Conservation (phyloP, 2,797 vertebrate species). For the Chrosomus eos region DNA sequence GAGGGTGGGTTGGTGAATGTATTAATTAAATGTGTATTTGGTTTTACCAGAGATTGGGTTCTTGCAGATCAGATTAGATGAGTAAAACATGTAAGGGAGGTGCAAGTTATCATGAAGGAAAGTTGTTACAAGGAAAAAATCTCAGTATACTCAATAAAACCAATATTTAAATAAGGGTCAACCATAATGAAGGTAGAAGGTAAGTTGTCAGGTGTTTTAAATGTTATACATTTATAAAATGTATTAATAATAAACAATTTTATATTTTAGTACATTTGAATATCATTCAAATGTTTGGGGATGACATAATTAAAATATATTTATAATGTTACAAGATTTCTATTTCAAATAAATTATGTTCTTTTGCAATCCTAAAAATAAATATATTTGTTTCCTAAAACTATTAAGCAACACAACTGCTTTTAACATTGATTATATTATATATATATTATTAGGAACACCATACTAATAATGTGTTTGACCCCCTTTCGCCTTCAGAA, state of each 20-base stretch:
- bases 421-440: too few relatives aligned
- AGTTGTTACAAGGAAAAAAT: neutral
- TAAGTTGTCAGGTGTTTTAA: neutral
- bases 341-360: neutral
- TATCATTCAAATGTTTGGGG: neutral
- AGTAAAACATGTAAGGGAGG: neutral
- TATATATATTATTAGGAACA: too few relatives aligned
- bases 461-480: too few relatives aligned
- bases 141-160: neutral
- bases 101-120: neutral
- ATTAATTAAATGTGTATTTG: slow-evolving; percentile 55
- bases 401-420: too few relatives aligned
- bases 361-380: too few relatives aligned
- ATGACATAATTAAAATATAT: neutral
- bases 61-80: slow-evolving; percentile 50
- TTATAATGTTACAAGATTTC: neutral
- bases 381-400: too few relatives aligned
- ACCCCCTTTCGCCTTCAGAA: too few relatives aligned
- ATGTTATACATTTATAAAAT: neutral
- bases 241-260: neutral
- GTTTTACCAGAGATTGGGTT: slow-evolving; percentile 62
- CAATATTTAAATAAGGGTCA: neutral
- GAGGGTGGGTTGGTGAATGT: slow-evolving; percentile 35
- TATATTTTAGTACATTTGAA: neutral
- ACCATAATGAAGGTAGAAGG: neutral